Conservation (phyloP, 1,140 invertebrate species). For the Zaprionus camerounensis region DNA sequence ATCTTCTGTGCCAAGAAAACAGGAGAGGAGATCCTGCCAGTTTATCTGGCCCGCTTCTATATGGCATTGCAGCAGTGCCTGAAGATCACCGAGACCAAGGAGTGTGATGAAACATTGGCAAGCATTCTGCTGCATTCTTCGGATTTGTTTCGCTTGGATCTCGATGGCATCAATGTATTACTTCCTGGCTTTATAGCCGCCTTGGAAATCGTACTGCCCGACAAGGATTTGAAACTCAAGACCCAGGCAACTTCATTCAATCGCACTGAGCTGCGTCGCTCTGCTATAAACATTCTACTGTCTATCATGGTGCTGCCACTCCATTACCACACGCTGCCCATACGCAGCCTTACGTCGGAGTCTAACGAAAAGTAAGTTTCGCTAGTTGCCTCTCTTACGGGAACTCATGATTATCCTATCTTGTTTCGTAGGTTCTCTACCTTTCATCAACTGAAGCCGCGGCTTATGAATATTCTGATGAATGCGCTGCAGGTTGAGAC, state of each 20-base stretch:
- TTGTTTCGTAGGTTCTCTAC: conserved; percentile 85
- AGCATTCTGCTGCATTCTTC: conserved; percentile 92
- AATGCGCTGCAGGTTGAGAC: conserved; percentile 94
- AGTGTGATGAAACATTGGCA: conserved; percentile 90
- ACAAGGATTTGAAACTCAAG: conserved; percentile 90
- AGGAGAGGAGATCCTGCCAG: conserved; percentile 96
- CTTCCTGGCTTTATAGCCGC: conserved; percentile 95
- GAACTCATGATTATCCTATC: not conserved
- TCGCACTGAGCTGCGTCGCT: conserved; percentile 92
- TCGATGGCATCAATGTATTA: conserved; percentile 96
- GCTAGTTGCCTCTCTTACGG: not conserved
- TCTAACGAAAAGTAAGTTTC: conserved; percentile 84
- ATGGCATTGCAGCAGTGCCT: conserved; percentile 95
- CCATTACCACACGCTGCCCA: conserved; percentile 93
- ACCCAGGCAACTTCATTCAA: conserved; percentile 86
- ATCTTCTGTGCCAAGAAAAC: conserved; percentile 99
- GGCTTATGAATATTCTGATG: conserved; percentile 93
- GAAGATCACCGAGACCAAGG: conserved; percentile 86
- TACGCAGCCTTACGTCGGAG: conserved; percentile 89
- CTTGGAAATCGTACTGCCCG: conserved; percentile 93
- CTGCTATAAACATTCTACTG: conserved; percentile 94
- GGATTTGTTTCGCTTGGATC: conserved; percentile 93
- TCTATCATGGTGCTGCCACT: conserved; percentile 95
- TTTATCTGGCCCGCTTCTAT: conserved; percentile 98
- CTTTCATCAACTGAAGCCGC: conserved; percentile 92